Evolutionary conservation across 2,888 invertebrate genomes (phyloP), one percentile per base, ranked within the genome.

Genomic region (Tetramorium bicarinatum): DNA sequence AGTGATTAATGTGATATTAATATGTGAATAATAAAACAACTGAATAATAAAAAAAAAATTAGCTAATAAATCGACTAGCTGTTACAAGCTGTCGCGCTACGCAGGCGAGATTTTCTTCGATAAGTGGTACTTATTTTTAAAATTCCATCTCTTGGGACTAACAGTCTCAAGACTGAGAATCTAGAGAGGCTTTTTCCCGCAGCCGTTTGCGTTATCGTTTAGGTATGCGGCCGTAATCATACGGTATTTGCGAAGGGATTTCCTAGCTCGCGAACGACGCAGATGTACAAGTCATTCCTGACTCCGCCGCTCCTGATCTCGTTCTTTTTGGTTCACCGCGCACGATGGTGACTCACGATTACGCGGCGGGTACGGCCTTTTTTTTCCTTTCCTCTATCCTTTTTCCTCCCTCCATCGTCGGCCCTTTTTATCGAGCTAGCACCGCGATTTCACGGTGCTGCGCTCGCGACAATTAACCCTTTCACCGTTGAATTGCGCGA

Each of bases 301-400:
- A 47, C 64, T 62, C 8, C 75, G 54, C 79, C 67, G 79, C 66
- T 84, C 67, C 74, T 85, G 77, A 81, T 88, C 76, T 83, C 69
- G 69, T 82, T 85, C 85, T 75, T 72, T 69, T 83, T 72, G 47
- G 54, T 82, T 61, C 62, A 72, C 74, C 66, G 82, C 69, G 74
- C 81, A 82, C 84, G 84, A 69, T 75, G 69, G 82, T 89, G 89
- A 90, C 87, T 90, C 88, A 88, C 84, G 85, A 87, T 90, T 88
- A 86, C 85, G 82, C 77, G 81, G 52, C 71, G 76, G 25, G 21
- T 59, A 44, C 3, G 47, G 25, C 38, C 44, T 13, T n/a, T 77
- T 75, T 80, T 75, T 59, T n/a, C 4, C 41, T 41, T 15, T 13
- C 61, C 8, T 77, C 56, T 8, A 18, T 59, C 18, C 13, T 61